Evolutionary conservation across 2,797 vertebrate species (phyloP).

Genomic region (Enteromius viviparus): DNA sequence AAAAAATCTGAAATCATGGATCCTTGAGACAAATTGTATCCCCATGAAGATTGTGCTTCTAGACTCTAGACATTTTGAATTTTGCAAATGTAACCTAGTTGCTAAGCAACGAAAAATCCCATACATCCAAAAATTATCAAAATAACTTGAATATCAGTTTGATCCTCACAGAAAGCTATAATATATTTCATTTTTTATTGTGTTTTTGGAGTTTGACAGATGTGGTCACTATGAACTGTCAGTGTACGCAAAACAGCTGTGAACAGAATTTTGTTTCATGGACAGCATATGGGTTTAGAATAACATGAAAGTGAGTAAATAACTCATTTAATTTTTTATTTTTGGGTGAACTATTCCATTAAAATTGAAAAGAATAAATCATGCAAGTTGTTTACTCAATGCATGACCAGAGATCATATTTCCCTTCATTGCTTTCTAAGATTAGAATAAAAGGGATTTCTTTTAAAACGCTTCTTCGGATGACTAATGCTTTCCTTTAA

Average conservation of each 20-base stretch:
- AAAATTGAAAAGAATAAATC: slow-evolving; percentile 20
- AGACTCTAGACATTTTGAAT: slow-evolving; percentile 6
- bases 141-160: slow-evolving; percentile 1
- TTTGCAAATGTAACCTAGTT: slow-evolving; percentile 18
- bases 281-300: slow-evolving; percentile 4
- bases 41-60: neutral
- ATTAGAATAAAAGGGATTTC: slow-evolving; percentile 43
- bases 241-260: slow-evolving; percentile 1
- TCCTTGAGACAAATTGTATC: neutral
- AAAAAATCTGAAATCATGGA: neutral
- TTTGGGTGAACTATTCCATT: slow-evolving; percentile 14
- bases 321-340: neutral
- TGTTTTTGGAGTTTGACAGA: neutral
- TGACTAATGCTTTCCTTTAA: slow-evolving; percentile 16
- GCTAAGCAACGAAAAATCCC: slow-evolving; percentile 25
- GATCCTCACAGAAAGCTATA: neutral
- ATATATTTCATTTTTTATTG: neutral
- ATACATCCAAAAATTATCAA: slow-evolving; percentile 9
- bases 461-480: slow-evolving; percentile 38
- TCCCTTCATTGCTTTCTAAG: slow-evolving; percentile 48
- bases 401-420: slow-evolving; percentile 45
- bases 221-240: neutral
- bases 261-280: neutral
- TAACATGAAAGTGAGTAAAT: neutral
- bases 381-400: slow-evolving; percentile 40